These are phyloP conservation scores for Lophotis ruficrista DNA, from an alignment of 2,113 vertebrate species.

Conservation along the genomic window DNA sequence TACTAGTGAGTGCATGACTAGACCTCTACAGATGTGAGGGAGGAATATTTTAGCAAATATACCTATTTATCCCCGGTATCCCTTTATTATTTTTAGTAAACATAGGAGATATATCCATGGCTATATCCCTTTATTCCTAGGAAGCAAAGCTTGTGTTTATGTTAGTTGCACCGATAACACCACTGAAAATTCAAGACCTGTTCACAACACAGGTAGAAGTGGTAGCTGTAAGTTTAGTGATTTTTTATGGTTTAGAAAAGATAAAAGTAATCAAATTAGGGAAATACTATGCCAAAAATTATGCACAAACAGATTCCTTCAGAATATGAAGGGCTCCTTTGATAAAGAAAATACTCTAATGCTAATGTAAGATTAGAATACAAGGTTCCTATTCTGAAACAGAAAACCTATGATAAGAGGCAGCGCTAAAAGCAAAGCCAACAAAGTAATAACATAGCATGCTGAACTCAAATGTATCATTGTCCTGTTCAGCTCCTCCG, in stretches of 20 bases:
- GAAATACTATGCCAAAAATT: background rate
- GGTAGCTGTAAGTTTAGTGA: background rate
- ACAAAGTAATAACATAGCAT: background rate
- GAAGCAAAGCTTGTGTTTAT: background rate
- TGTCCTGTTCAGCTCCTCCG: background rate
- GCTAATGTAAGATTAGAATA: background rate
- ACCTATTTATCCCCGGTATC: background rate
- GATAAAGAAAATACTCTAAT: background rate
- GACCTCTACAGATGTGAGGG: background rate
- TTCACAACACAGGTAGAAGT: background rate
- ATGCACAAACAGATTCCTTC: background rate
- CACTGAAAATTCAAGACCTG: background rate
- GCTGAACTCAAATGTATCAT: background rate
- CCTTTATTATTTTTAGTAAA: background rate
- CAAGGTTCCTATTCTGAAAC: slow-evolving; percentile 8
- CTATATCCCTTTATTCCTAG: background rate
- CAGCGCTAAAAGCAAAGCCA: background rate
- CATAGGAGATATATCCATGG: background rate
- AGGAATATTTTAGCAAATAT: background rate
- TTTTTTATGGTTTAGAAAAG: background rate
- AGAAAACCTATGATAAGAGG: background rate
- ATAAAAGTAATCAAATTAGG: background rate
- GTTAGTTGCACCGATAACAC: background rate
- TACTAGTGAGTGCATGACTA: background rate
- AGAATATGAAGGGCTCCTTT: slow-evolving; percentile 18